Evolutionary conservation across 2,888 invertebrate genomes (phyloP), one percentile per base, ranked within the genome.

Genomic region (Drosophila recens): DNA sequence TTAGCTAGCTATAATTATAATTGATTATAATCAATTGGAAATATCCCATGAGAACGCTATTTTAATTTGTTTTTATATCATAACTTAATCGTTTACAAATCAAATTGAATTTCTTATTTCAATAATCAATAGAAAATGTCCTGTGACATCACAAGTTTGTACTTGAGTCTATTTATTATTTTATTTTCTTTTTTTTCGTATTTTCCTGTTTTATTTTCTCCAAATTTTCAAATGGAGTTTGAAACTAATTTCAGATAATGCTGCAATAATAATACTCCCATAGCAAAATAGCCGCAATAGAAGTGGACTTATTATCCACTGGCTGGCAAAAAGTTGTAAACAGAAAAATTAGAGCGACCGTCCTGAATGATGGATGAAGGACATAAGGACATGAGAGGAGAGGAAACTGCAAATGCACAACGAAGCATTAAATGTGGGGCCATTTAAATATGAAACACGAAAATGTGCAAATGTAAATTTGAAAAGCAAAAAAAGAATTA

Each of bases 401-500:
- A 67, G 48, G 54, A 56, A 68, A 67, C 74, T 52, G 79, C 59
- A 74, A 75, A 67, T 70, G 87, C 77, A 72, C 70, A 81, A 17
- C 75, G 72, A 67, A 53, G 70, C 70, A 56, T 70, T 66, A 81
- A 74, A 79, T 72, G 64, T 46, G 49, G 67, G 62, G 67, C 73
- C 67, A 73, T 68, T 69, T 80, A 64, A 81, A 73, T 64, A 59
- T 64, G 57, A 71, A 70, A 66, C 53, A 68, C 64, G 38, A 70
- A 80, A 81, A 63, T 72, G 57, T 76, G 69, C 64, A 64, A 52
- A 51, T 69, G 66, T 58, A 70, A 82, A 75, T 87, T 75, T 75
- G 54, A 72, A 83, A 79, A 66, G 71, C 66, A 59, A 42, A 65
- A 71, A 61, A 40, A 27, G 27, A 27, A n/a, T 11, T 8, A 40